Base-by-base conservation (phyloP, 2,888 invertebrate genomes). In the Crioceris asparagi region DNA sequence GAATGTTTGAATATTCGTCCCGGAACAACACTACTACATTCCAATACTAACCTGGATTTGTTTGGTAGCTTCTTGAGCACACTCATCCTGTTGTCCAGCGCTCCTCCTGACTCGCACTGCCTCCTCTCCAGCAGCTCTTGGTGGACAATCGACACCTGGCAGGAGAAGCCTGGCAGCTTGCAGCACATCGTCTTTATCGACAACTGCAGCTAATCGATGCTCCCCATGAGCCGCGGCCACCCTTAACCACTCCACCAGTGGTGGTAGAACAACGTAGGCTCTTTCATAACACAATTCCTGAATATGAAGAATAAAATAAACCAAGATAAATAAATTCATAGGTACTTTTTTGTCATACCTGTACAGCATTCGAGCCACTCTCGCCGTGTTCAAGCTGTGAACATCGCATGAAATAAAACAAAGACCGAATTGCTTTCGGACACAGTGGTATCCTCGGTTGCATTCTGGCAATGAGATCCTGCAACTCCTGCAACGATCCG, bases 351-450 rank as follows among this genome's bases (percentile, higher is more conserved):
- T n/a, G n/a, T 8, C 8, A 21, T 43, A 59, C 59, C 49, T 63
- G 61, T 23, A 62, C 56, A 2, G 59, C 56, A 44, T 56, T 54
- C 38, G 57, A 52, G 5, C 56, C 56, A 3, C 54, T 55, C 51
- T 57, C 61, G 17, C 59, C 63, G 50, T 56, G 65, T 47, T 59
- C 61, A 49, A 81, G 73, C 71, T 85, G 90, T 0, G 88, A 87
- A 63, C 91, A 91, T 31, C 88, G 70, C 90, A 91, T 90, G 60
- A 88, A 91, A 64, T 91, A 90, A 63, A 88, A 91, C 2, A 91
- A 68, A 1, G 87, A 79, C 32, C 82, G 76, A 31, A 88, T 72
- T 0, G 88, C 88, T 26, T 78, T 77, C 69, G 37, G 77, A 70
- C 45, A 83, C 61, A 48, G 61, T 50, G 55, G 69, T 50, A 50